Conservation (phyloP, 2,113 vertebrate species). For the Natator depressus region DNA sequence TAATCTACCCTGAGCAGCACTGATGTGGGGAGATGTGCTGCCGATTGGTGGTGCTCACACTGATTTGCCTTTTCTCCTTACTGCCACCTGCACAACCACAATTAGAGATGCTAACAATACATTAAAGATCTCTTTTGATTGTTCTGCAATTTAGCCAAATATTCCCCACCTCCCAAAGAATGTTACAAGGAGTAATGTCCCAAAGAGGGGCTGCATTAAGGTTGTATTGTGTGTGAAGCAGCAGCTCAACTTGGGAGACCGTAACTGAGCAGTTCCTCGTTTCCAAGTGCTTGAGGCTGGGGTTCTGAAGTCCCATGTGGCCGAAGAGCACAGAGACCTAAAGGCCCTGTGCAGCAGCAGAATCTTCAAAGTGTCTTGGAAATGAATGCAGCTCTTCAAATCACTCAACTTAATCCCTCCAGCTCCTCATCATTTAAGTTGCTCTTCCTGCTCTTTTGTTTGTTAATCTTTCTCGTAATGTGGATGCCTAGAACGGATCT, state of each 20-base stretch:
- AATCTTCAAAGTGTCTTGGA: not conserved
- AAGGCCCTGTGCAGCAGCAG: not conserved
- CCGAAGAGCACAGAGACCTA: not conserved
- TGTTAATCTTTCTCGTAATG: not conserved
- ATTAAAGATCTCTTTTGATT: not conserved
- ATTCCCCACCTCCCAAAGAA: not conserved
- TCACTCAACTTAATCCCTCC: not conserved
- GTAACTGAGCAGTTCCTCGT: not conserved
- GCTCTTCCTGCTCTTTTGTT: not conserved
- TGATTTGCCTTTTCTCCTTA: not conserved
- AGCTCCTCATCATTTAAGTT: not conserved
- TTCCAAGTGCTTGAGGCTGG: not conserved
- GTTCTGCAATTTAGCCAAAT: not conserved
- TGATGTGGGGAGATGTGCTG: not conserved
- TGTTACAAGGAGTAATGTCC: accelerated
- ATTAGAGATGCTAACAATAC: not conserved
- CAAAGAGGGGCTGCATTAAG: not conserved
- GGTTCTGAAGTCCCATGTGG: not conserved
- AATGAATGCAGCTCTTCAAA: not conserved
- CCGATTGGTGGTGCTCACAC: not conserved
- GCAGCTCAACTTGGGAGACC: not conserved
- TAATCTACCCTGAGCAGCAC: not conserved
- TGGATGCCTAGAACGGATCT: not conserved
- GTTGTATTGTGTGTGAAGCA: not conserved
- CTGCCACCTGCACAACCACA: not conserved